Conservation (phyloP, 1,140 invertebrate genomes). For the Drosophila oshimai region DNA sequence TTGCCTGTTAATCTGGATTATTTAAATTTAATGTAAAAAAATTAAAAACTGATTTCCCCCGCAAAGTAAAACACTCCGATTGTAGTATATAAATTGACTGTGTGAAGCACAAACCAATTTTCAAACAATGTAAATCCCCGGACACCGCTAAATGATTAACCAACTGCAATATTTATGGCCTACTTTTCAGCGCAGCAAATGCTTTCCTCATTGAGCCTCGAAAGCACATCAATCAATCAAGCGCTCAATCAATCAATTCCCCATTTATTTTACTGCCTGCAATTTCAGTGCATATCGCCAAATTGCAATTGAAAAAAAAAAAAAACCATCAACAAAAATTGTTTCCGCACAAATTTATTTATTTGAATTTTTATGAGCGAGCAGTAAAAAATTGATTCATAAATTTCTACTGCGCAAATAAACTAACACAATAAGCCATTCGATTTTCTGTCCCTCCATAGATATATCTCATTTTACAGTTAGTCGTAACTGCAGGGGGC, state of each 20-base stretch:
- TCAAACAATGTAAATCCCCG: neutral
- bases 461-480: slow-evolving; percentile 33
- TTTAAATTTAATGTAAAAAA: neutral
- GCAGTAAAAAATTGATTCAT: slow-evolving; percentile 39
- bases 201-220: slow-evolving; percentile 36
- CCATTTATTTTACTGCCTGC: slow-evolving; percentile 51
- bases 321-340: neutral
- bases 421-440: slow-evolving; percentile 34
- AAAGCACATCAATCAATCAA: slow-evolving; percentile 47
- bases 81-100: neutral
- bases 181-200: slow-evolving; percentile 30
- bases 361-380: slow-evolving; percentile 28
- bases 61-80: neutral
- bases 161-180: slow-evolving; percentile 8
- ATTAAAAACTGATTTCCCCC: neutral
- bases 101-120: neutral
- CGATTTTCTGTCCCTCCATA: neutral
- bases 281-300: slow-evolving; percentile 35
- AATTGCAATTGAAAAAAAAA: slow-evolving; percentile 23
- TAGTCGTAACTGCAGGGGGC: slow-evolving; percentile 17
- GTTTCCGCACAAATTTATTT: slow-evolving; percentile 23
- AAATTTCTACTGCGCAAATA: slow-evolving; percentile 32
- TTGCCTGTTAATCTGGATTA: neutral
- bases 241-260: slow-evolving; percentile 59
- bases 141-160: slow-evolving; percentile 9